These are phyloP conservation scores for Epinotia nisella DNA, from an alignment of 2,888 invertebrate species.

Conservation along the genomic window DNA sequence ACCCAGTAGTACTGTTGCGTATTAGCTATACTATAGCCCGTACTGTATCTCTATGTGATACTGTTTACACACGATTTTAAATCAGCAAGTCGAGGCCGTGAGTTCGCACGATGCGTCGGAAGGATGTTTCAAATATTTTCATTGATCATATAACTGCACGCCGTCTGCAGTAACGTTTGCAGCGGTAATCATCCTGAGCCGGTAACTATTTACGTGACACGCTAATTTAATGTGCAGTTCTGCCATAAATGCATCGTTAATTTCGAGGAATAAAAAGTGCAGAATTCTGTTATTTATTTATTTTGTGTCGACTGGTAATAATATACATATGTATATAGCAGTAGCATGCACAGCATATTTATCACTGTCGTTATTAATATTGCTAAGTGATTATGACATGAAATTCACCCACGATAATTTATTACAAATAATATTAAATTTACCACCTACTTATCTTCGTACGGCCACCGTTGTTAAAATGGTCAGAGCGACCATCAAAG, in stretches of 20 bases:
- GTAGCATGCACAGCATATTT: too few relatives aligned
- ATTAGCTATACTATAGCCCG: constrained; percentile 12
- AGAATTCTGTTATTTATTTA: neutral
- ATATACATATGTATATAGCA: too few relatives aligned
- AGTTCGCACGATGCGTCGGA: constrained; percentile 27
- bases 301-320: neutral
- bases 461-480: too few relatives aligned
- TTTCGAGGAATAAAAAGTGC: constrained; percentile 6
- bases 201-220: constrained; percentile 9
- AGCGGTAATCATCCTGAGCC: constrained; percentile 12
- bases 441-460: too few relatives aligned
- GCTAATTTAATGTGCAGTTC: constrained; percentile 10
- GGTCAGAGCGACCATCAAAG: too few relatives aligned
- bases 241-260: constrained; percentile 14
- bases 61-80: constrained; percentile 32
- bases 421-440: too few relatives aligned
- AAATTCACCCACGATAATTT: too few relatives aligned
- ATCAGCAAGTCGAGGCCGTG: constrained; percentile 26
- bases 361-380: too few relatives aligned
- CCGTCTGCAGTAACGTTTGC: neutral
- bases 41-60: constrained; percentile 21
- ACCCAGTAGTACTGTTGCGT: constrained; percentile 24
- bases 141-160: constrained; percentile 6
- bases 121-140: constrained; percentile 21
- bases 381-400: too few relatives aligned